These are phyloP conservation scores for Drosophila nigricruria DNA, from an alignment of 2,888 invertebrate genomes.

Conservation along the genomic window DNA sequence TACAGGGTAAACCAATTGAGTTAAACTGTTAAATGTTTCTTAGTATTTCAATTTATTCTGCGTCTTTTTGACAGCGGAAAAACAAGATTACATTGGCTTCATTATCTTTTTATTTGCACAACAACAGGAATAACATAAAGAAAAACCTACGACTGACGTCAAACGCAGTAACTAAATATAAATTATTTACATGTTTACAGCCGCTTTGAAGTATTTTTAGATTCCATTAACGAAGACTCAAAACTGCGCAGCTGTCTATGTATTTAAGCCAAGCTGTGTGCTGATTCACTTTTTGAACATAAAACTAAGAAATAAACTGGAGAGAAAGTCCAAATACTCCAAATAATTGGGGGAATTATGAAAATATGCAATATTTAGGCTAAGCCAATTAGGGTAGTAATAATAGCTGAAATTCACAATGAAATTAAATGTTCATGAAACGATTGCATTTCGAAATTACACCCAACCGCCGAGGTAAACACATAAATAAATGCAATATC, in stretches of 20 bases:
- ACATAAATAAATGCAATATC: slow-evolving; percentile 33
- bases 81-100: slow-evolving; percentile 33
- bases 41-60: slow-evolving; percentile 34
- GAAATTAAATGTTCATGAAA: not conserved
- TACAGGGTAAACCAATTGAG: slow-evolving; percentile 11
- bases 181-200: slow-evolving; percentile 48
- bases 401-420: not conserved
- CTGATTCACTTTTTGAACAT: not conserved
- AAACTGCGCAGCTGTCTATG: slow-evolving; percentile 33
- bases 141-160: slow-evolving; percentile 57
- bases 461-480: not conserved
- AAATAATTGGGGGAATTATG: not conserved
- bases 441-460: not conserved
- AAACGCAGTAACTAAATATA: slow-evolving; percentile 52
- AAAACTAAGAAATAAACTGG: not conserved
- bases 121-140: slow-evolving; percentile 6
- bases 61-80: slow-evolving; percentile 5
- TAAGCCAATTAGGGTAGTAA: not conserved
- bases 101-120: slow-evolving; percentile 33
- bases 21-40: slow-evolving; percentile 20
- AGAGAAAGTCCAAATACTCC: not conserved
- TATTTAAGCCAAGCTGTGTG: slow-evolving; percentile 22
- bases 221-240: slow-evolving; percentile 54
- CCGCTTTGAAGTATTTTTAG: slow-evolving; percentile 70
- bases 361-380: not conserved